A percentile compares a stretch with the other conserved stretches of the same genome.
Evolutionary conservation across 1,140 invertebrate species (phyloP).

Genomic region (Pollicipes pollicipes): DNA sequence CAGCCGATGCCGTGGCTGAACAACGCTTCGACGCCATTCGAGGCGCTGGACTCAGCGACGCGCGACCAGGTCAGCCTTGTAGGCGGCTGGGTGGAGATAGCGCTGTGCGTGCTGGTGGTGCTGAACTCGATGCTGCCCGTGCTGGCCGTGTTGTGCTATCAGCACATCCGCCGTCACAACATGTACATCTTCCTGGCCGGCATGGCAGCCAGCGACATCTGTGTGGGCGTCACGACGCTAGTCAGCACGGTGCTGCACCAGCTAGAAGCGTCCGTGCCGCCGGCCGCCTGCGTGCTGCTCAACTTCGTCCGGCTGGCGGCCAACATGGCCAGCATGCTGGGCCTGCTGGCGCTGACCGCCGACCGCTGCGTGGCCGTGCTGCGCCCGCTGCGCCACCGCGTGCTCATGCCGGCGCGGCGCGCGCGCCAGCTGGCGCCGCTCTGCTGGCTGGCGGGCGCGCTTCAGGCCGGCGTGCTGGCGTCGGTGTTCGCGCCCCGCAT

Average conservation of each 20-base stretch:
- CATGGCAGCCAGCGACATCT: not conserved
- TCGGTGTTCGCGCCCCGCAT: not conserved
- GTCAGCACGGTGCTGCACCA: not conserved
- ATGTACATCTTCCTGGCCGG: constrained; percentile 1
- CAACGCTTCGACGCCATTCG: too few species aligned
- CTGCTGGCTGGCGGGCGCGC: not conserved
- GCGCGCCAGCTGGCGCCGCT: not conserved
- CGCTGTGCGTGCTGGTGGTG: not conserved
- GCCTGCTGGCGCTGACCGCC: not conserved
- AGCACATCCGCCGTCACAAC: not conserved
- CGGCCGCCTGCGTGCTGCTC: not conserved
- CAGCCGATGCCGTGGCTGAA: not conserved
- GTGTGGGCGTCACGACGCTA: not conserved
- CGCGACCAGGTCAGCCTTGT: too few species aligned
- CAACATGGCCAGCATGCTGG: not conserved
- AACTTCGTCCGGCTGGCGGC: not conserved
- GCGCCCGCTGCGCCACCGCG: not conserved
- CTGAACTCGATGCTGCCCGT: not conserved
- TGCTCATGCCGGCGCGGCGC: not conserved
- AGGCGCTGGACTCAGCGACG: not conserved
- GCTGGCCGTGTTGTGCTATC: not conserved
- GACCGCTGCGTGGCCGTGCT: not conserved
- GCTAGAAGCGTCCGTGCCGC: not conserved
- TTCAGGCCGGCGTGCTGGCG: not conserved
- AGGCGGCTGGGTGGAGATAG: not conserved